phyloP scores from a whole-genome alignment of 2,888 invertebrate genomes.

The Stegana nigrithorax region DNA sequence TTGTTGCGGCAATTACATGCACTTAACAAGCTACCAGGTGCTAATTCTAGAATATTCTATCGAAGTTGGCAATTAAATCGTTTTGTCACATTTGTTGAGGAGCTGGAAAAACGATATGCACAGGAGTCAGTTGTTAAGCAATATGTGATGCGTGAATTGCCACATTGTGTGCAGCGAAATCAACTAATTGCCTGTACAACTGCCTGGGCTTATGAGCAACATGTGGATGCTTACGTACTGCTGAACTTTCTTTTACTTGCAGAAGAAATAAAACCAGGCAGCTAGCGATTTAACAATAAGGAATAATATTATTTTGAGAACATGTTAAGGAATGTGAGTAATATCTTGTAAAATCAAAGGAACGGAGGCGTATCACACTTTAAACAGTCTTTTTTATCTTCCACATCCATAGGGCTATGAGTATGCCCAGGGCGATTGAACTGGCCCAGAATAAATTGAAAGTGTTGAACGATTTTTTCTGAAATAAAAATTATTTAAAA shows the following conservation, averaged over 20 bases:
- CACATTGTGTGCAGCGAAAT: conserved; percentile 52
- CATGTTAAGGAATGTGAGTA: background rate
- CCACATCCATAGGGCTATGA: conserved; percentile 53
- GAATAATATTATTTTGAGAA: background rate
- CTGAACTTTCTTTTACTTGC: conserved; percentile 51
- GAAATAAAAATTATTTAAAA: conserved; percentile 1
- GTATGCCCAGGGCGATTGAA: conserved; percentile 37
- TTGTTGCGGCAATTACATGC: conserved; percentile 53
- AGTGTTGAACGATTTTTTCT: conserved; percentile 35
- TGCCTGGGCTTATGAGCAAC: conserved; percentile 62
- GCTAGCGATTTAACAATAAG: conserved; percentile 13
- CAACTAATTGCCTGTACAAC: conserved; percentile 52
- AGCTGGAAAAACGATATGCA: conserved; percentile 48
- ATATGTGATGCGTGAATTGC: conserved; percentile 61
- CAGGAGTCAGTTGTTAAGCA: conserved; percentile 55
- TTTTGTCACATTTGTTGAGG: conserved; percentile 49
- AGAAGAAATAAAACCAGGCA: conserved; percentile 56
- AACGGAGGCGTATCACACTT: background rate
- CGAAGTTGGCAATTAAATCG: conserved; percentile 62
- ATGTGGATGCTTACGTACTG: conserved; percentile 52
- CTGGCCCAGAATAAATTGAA: conserved; percentile 31
- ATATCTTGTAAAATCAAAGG: background rate
- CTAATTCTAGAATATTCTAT: conserved; percentile 46
- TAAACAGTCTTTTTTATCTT: conserved; percentile 6
- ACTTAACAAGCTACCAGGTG: conserved; percentile 49